Percentiles rank a stretch among this genome's conserved stretches.
phyloP scores from a whole-genome alignment of 2,113 vertebrate species.

The Labeo catla region DNA sequence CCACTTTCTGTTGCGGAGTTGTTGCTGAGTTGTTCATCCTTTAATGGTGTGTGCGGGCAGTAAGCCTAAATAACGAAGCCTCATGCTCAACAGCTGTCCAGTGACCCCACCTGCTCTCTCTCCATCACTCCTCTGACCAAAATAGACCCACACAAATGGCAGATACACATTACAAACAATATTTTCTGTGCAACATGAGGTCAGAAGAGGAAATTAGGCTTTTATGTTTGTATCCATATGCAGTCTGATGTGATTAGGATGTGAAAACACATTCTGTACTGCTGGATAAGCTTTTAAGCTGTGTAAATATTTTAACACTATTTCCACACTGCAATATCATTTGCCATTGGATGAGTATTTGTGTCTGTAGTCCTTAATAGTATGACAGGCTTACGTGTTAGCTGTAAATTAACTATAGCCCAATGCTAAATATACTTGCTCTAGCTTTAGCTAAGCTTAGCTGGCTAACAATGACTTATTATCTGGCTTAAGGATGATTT shows the following conservation, averaged over 20 bases:
- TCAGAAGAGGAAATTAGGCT: slow-evolving; percentile 21
- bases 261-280: neutral
- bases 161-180: slow-evolving; percentile 22
- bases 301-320: slow-evolving; percentile 22
- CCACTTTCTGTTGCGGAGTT: neutral
- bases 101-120: slow-evolving; percentile 52
- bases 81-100: slow-evolving; percentile 47
- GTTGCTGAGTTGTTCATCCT: neutral
- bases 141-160: slow-evolving; percentile 48
- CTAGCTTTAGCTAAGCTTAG: slow-evolving; percentile 23
- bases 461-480: slow-evolving; percentile 21
- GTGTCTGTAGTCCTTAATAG: slow-evolving; percentile 31
- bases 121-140: slow-evolving; percentile 50
- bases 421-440: slow-evolving; percentile 38
- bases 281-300: slow-evolving; percentile 15
- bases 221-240: neutral
- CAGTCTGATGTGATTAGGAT: neutral
- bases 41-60: slow-evolving; percentile 23
- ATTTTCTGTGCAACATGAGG: slow-evolving; percentile 38
- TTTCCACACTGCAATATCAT: neutral
- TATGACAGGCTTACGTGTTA: slow-evolving; percentile 9
- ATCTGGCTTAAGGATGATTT: slow-evolving; percentile 32
- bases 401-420: slow-evolving; percentile 21
- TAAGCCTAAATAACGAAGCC: slow-evolving; percentile 33
- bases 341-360: slow-evolving; percentile 34